A percentile compares a stretch with the other conserved stretches of the same genome.
These are phyloP conservation scores for Synanthedon tipuliformis DNA, from an alignment of 2,888 invertebrate genomes.

Conservation along the genomic window DNA sequence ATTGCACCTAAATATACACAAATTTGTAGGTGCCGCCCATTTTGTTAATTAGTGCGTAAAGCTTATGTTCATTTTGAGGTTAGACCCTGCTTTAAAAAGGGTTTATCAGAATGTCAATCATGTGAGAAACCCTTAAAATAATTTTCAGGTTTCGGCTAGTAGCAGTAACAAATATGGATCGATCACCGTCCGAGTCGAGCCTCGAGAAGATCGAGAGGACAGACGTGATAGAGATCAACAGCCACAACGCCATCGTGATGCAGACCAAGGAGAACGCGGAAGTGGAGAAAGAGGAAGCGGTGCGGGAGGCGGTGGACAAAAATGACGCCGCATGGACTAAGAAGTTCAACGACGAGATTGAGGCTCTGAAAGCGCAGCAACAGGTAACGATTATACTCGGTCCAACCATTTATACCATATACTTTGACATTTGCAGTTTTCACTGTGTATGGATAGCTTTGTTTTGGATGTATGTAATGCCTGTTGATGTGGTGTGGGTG, in stretches of 20 bases:
- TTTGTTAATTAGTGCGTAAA: background rate
- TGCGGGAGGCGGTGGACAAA: conserved; percentile 63
- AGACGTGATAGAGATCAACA: conserved; percentile 73
- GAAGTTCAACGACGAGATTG: conserved; percentile 45
- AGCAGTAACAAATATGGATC: conserved; percentile 78
- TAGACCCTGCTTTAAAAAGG: background rate
- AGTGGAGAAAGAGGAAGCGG: conserved; percentile 67
- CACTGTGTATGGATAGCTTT: background rate
- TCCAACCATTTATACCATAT: no score
- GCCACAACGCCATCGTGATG: conserved; percentile 75
- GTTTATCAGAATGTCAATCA: background rate
- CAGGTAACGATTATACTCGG: background rate
- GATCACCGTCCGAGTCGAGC: conserved; percentile 82
- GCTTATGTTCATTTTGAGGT: background rate
- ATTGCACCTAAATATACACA: background rate
- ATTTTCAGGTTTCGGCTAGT: conserved; percentile 75
- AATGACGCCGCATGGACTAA: conserved; percentile 63
- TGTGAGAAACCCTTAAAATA: no score
- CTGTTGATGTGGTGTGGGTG: background rate
- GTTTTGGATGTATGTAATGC: background rate
- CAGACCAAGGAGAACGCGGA: conserved; percentile 77
- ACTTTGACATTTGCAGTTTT: background rate
- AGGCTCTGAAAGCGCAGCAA: conserved; percentile 17
- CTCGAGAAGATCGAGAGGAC: conserved; percentile 80
- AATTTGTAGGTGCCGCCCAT: no score